Evolutionary conservation across 2,113 vertebrate species (phyloP).

Genomic region (Thymallus thymallus): DNA sequence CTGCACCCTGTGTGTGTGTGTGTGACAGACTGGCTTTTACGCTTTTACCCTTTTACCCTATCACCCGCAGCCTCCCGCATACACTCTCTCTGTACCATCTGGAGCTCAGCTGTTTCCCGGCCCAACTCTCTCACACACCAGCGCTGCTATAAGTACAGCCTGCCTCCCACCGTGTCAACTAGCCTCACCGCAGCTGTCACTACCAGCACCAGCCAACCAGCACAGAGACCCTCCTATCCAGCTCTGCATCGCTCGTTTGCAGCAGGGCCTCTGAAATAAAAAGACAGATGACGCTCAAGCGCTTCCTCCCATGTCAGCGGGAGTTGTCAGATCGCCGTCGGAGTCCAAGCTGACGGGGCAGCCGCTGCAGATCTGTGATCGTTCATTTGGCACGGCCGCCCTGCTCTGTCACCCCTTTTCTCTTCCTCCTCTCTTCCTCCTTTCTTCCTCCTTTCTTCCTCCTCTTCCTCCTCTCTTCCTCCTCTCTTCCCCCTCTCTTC

Average conservation of each 20-base stretch:
- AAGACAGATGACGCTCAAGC: conserved; percentile 53
- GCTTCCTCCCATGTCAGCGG: conserved; percentile 51
- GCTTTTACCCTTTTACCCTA: not conserved
- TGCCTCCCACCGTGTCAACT: conserved; percentile 45
- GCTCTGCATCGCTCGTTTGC: conserved; percentile 27
- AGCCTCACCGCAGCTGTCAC: conserved; percentile 56
- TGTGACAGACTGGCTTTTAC: not conserved
- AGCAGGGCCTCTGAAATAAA: conserved; percentile 41
- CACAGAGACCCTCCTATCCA: too few species aligned
- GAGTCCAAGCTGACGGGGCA: conserved; percentile 52
- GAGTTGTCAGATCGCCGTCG: conserved; percentile 51
- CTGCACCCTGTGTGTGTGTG: conserved; percentile 4
- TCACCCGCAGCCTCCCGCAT: conserved; percentile 10
- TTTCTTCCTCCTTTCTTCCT: too few species aligned
- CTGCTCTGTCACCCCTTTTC: not conserved
- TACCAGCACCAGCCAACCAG: too few species aligned
- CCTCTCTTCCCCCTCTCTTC: conserved; percentile 14
- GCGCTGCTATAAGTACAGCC: conserved; percentile 24
- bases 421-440: too few species aligned
- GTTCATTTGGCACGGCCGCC: conserved; percentile 54
- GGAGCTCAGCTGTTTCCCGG: conserved; percentile 52
- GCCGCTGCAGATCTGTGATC: conserved; percentile 56
- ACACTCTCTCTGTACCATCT: conserved; percentile 34
- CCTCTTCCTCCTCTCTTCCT: conserved; percentile 31
- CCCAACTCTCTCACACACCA: conserved; percentile 33